Evolutionary conservation across 2,888 invertebrate species (phyloP), one percentile per base, ranked within the genome.

Genomic region (Netelia virgata): DNA sequence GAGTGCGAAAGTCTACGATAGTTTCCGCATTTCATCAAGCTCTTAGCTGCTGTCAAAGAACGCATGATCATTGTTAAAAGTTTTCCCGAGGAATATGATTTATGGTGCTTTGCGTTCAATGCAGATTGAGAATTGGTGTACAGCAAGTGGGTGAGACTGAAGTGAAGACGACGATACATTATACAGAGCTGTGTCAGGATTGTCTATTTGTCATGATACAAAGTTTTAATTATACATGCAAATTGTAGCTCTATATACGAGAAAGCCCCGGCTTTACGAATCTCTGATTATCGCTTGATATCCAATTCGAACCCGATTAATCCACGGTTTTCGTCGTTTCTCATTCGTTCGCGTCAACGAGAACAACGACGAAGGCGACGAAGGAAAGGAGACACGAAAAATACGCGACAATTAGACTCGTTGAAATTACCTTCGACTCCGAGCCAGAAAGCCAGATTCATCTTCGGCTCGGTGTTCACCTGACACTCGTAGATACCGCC

Each of bases 391-490:
- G 50, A 66, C 20, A 18, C 43, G 53, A 57, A 55, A 11, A 53
- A 57, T 36, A 53, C 50, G 41, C 50, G 41, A 43, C 16, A 11
- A 74, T 78, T 74, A 73, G 74, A 23, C 66, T 53, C 8, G 55
- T n/a, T 47, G 68, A 79, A 87, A 93, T 94, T 94, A 97, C 97
- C 97, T 96, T 97, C 97, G 75, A 98, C 97, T 90, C 95, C 96
- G 82, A 98, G 95, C 91, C 95, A 94, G 90, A 97, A 96, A 63
- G 97, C 97, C 95, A 97, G 96, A 94, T 97, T 97, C 93, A 97
- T 97, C 94, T 97, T 98, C 20, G 97, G 97, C 92, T 98, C 97
- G 0, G 97, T 98, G 94, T 98, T 98, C 89, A 98, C 97, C 95
- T 97, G 97, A 91, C 97, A 97, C 94, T 97, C 97, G 94, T 97